These are phyloP conservation scores for Rhyacichthys aspro DNA, from an alignment of 2,797 vertebrate species.

Conservation along the genomic window DNA sequence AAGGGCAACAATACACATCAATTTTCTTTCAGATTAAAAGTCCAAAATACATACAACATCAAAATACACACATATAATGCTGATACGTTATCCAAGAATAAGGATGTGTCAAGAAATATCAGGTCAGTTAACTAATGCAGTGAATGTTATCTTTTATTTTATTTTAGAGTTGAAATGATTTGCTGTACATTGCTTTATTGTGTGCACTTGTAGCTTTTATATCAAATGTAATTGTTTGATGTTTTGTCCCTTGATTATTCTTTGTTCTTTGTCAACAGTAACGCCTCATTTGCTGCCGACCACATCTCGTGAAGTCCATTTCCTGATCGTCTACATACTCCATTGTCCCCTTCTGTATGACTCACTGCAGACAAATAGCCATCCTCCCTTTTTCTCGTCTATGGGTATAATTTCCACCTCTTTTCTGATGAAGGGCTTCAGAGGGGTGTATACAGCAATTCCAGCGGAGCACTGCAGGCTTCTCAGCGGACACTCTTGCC, in stretches of 20 bases:
- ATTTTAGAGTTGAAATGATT: too few relatives aligned
- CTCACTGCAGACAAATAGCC: background rate
- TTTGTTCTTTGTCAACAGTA: background rate
- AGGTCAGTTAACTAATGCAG: too few relatives aligned
- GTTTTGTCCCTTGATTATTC: background rate
- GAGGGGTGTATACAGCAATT: conserved; percentile 44
- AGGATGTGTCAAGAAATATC: too few relatives aligned
- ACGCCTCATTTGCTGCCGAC: conserved; percentile 12
- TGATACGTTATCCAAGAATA: too few relatives aligned
- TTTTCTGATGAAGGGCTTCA: conserved; percentile 17
- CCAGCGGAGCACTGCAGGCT: conserved; percentile 55
- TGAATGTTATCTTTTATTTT: too few relatives aligned
- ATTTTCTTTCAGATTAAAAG: background rate
- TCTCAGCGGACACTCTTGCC: conserved; percentile 57
- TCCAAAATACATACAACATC: background rate
- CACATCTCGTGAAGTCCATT: conserved; percentile 5
- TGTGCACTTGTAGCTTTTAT: too few relatives aligned
- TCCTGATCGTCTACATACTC: conserved; percentile 5
- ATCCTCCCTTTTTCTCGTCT: background rate
- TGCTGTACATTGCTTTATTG: too few relatives aligned
- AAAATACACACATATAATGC: too few relatives aligned
- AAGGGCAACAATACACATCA: background rate
- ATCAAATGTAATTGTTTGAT: too few relatives aligned
- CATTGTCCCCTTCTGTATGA: background rate
- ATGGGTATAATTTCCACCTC: background rate